Conservation (phyloP, 2,113 vertebrate species). For the Mohoua ochrocephala region DNA sequence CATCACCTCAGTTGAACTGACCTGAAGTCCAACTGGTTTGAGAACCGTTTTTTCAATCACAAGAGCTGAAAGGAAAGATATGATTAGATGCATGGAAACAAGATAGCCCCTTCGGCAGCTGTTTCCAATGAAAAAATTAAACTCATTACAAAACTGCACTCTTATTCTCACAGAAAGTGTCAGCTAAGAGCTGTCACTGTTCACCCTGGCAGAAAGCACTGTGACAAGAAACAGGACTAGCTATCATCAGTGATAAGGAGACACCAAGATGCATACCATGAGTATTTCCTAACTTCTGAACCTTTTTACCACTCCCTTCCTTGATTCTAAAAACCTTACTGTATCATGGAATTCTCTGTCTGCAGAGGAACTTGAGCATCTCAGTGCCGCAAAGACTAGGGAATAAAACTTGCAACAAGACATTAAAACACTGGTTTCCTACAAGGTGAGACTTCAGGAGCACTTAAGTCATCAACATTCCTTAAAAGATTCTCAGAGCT, state of each 20-base stretch:
- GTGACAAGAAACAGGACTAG: not conserved
- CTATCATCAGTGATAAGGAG: not conserved
- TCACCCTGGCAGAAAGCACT: not conserved
- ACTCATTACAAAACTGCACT: not conserved
- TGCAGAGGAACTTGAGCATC: not conserved
- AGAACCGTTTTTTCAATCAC: not conserved
- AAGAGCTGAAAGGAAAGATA: not conserved
- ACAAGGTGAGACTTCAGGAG: not conserved
- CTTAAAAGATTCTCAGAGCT: not conserved
- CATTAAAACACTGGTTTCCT: not conserved
- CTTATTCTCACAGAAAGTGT: not conserved
- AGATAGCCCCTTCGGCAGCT: not conserved
- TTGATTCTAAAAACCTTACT: not conserved
- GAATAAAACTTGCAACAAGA: not conserved
- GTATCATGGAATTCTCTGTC: not conserved
- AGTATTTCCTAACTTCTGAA: not conserved
- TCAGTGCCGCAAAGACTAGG: not conserved
- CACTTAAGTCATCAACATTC: not conserved
- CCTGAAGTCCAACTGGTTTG: not conserved
- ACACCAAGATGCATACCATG: not conserved
- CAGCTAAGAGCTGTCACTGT: not conserved
- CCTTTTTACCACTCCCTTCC: not conserved
- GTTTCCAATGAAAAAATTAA: not conserved
- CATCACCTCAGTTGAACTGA: not conserved
- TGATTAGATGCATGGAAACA: not conserved